phyloP scores from a whole-genome alignment of 2,888 invertebrate species.

The Reticulitermes lucifugus region DNA sequence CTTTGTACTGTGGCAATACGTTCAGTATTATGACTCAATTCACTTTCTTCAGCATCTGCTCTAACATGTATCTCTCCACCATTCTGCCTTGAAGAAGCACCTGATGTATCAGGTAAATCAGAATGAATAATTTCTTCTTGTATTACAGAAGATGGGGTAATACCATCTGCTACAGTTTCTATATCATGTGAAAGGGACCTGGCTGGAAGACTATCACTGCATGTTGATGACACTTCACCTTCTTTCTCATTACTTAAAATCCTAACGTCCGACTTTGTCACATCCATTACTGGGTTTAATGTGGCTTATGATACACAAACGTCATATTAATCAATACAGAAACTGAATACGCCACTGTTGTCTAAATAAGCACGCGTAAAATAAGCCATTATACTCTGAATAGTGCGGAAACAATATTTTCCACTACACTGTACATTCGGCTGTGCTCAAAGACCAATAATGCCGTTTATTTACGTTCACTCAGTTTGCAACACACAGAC shows the following conservation, averaged over 20 bases:
- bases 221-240: constrained; percentile 21
- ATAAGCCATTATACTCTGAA: neutral
- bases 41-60: neutral
- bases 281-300: neutral
- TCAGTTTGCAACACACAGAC: too few relatives aligned
- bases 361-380: neutral
- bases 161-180: neutral
- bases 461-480: too few relatives aligned
- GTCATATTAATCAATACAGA: neutral
- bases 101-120: constrained; percentile 32
- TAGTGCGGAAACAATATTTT: neutral
- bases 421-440: too few relatives aligned
- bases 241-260: neutral
- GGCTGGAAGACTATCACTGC: constrained; percentile 1
- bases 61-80: neutral
- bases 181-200: neutral
- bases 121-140: constrained; percentile 7
- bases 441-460: too few relatives aligned
- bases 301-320: neutral
- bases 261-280: neutral
- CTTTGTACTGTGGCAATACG: neutral
- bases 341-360: neutral
- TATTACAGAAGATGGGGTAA: neutral
- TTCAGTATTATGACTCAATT: neutral
- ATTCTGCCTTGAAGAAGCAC: neutral